Percentiles rank a stretch among this genome's conserved stretches.
Evolutionary conservation across 2,888 invertebrate genomes (phyloP).

Genomic region (Automeris io): DNA sequence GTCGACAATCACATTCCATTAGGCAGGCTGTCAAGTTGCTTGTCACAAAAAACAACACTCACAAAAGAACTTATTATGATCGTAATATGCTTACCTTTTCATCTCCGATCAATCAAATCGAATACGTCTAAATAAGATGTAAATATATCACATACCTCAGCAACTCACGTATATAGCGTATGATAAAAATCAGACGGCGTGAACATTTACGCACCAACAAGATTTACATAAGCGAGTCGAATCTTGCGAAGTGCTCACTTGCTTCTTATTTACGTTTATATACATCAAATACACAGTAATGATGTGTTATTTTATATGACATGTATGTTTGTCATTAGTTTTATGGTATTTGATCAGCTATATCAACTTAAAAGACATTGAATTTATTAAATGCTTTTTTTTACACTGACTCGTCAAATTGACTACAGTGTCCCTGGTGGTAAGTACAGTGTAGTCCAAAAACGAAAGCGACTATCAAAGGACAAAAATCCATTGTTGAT

Average conservation of each 20-base stretch:
- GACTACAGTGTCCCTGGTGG: too few relatives aligned
- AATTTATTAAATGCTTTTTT: too few relatives aligned
- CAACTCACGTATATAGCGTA: constrained; percentile 30
- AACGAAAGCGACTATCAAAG: too few relatives aligned
- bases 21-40: too few relatives aligned
- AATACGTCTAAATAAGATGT: constrained; percentile 24
- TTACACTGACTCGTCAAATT: too few relatives aligned
- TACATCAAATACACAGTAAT: constrained; percentile 11
- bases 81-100: not conserved
- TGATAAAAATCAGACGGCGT: constrained; percentile 47
- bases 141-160: constrained; percentile 44
- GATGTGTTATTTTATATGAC: constrained; percentile 14
- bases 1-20: too few relatives aligned
- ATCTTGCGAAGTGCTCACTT: constrained; percentile 13
- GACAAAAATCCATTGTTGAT: too few relatives aligned
- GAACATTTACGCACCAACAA: constrained; percentile 41
- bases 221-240: constrained; percentile 26
- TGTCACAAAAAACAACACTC: too few relatives aligned
- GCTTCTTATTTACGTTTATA: constrained; percentile 16
- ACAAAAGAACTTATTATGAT: too few relatives aligned
- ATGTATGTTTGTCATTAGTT: not conserved
- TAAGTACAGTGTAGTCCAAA: too few relatives aligned
- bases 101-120: constrained; percentile 9
- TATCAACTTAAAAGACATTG: too few relatives aligned
- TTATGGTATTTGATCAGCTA: not conserved